Evolutionary conservation across 2,888 invertebrate species (phyloP).

Genomic region (Drosophila incognita): DNA sequence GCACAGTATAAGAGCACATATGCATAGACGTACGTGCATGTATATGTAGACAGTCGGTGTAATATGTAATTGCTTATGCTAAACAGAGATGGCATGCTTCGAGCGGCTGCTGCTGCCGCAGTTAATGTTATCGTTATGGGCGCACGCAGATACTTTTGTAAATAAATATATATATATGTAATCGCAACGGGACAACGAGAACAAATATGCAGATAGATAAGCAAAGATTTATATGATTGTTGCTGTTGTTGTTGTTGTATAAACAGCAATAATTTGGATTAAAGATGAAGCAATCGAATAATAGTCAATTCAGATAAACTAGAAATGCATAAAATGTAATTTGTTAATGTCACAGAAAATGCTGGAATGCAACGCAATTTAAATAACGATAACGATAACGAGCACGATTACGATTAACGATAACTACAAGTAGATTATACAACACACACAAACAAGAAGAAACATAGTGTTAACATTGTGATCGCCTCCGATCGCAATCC

Average conservation of each 20-base stretch:
- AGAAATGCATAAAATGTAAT: conserved; percentile 15
- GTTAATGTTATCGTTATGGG: conserved; percentile 21
- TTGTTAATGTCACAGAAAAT: conserved; percentile 13
- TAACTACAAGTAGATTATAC: conserved; percentile 9
- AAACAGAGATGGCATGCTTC: conserved; percentile 47
- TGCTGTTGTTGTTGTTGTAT: not conserved
- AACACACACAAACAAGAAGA: conserved; percentile 17
- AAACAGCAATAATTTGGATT: conserved; percentile 1
- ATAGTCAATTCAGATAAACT: not conserved
- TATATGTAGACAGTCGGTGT: conserved; percentile 6
- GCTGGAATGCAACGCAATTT: conserved; percentile 8
- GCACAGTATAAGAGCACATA: conserved; percentile 28
- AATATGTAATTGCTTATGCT: conserved; percentile 20
- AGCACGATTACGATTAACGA: conserved; percentile 42
- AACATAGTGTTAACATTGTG: conserved; percentile 45
- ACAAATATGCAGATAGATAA: conserved; percentile 19
- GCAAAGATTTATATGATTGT: conserved; percentile 5
- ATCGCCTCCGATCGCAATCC: conserved; percentile 49
- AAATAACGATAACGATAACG: conserved; percentile 40
- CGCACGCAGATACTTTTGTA: conserved; percentile 6
- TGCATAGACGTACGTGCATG: conserved; percentile 21
- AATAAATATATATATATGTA: conserved; percentile 5
- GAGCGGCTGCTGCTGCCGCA: not conserved
- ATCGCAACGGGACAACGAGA: conserved; percentile 18
- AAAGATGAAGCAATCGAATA: conserved; percentile 5